Percentiles rank a stretch among this genome's conserved stretches.
phyloP scores from a whole-genome alignment of 2,113 vertebrate genomes.

The Gobius niger region DNA sequence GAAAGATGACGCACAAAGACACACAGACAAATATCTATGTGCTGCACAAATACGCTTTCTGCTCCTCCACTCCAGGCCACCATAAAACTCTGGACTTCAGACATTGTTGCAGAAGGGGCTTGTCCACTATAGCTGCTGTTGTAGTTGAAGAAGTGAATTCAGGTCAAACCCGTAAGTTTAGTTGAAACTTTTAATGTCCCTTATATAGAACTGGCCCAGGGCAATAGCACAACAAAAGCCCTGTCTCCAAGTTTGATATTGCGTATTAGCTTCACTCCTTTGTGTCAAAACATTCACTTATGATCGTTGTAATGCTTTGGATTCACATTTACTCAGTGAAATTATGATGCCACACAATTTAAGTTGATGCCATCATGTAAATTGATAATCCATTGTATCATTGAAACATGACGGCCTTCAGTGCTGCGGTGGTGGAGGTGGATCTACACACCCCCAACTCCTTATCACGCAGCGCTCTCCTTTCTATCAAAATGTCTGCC shows the following conservation, averaged over 20 bases:
- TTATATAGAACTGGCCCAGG: neutral
- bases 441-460: slow-evolving; percentile 23
- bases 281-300: too few relatives aligned
- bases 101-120: slow-evolving; percentile 29
- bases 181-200: too few relatives aligned
- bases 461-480: slow-evolving; percentile 61
- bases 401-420: neutral
- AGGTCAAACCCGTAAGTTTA: neutral
- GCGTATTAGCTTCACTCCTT: too few relatives aligned
- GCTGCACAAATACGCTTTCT: slow-evolving; percentile 64
- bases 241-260: too few relatives aligned
- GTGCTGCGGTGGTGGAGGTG: slow-evolving; percentile 12
- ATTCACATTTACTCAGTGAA: slow-evolving; percentile 17
- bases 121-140: neutral
- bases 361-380: too few relatives aligned
- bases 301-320: too few relatives aligned
- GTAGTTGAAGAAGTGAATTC: slow-evolving; percentile 15
- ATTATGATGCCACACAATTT: slow-evolving; percentile 6
- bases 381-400: neutral
- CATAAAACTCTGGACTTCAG: slow-evolving; percentile 46
- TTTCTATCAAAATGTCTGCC: slow-evolving; percentile 75
- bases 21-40: slow-evolving; percentile 77
- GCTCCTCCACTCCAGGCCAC: slow-evolving; percentile 43
- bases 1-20: slow-evolving; percentile 81
- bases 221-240: neutral